phyloP scores from a whole-genome alignment of 1,140 invertebrate species.

The Drosophila bocqueti region DNA sequence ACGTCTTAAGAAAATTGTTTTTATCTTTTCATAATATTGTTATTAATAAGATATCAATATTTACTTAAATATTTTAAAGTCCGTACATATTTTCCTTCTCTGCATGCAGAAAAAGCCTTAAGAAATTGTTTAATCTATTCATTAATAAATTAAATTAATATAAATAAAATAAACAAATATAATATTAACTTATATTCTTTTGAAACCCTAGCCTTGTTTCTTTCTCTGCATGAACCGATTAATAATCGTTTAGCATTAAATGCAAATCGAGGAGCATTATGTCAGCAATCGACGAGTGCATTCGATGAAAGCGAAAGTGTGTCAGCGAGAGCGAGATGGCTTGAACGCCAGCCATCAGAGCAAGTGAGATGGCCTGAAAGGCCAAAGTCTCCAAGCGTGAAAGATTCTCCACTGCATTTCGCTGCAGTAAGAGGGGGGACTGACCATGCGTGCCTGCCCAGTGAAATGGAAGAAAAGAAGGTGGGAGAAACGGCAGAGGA shows the following conservation, averaged over 20 bases:
- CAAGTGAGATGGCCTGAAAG: slow-evolving; percentile 4
- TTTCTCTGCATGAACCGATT: slow-evolving; percentile 42
- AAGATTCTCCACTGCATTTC: slow-evolving; percentile 66
- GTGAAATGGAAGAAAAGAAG: slow-evolving; percentile 71
- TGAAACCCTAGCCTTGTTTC: not conserved
- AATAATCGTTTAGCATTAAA: slow-evolving; percentile 78
- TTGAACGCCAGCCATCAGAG: not conserved
- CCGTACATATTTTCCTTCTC: too few relatives aligned
- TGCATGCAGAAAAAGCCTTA: too few relatives aligned
- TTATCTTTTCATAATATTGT: too few relatives aligned
- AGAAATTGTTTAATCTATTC: too few relatives aligned
- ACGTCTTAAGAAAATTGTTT: too few relatives aligned
- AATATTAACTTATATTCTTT: too few relatives aligned
- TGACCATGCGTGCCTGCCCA: slow-evolving; percentile 68
- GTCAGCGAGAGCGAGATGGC: slow-evolving; percentile 47
- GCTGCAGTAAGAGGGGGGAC: slow-evolving; percentile 23
- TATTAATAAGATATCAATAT: too few relatives aligned
- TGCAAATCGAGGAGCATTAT: slow-evolving; percentile 70
- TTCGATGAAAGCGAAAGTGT: slow-evolving; percentile 77
- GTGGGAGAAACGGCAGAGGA: slow-evolving; percentile 18
- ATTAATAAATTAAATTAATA: too few relatives aligned
- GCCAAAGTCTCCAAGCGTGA: slow-evolving; percentile 48
- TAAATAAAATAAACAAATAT: too few relatives aligned
- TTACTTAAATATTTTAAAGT: too few relatives aligned
- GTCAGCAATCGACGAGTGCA: slow-evolving; percentile 66